Base-by-base conservation (phyloP, 1,140 invertebrate genomes). In the Oncopodura yosiiana region DNA sequence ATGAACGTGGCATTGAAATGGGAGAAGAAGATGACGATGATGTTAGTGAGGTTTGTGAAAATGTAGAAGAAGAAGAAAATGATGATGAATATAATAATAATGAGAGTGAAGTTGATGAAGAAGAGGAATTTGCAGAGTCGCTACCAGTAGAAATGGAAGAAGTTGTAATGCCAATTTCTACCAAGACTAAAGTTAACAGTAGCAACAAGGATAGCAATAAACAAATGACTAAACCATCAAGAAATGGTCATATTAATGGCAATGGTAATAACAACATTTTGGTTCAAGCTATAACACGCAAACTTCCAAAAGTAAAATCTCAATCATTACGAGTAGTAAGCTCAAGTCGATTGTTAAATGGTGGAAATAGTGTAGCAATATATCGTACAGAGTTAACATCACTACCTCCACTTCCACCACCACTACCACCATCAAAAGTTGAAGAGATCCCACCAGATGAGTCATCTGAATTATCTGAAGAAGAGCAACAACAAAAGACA, bases 21-120 rank as follows among this genome's bases (percentile, higher is more conserved):
- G 18, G 56, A 54, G 21, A 65, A 59, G 49, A 59, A 38, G 52
- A 58, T 36, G 60, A 64, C 14, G 39, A 65, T 41, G 51, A 61
- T 43, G 44, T 53, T 41, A 49, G 54, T 49, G 49, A 71, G 64
- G 9, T 72, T 70, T 58, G 66, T 66, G 51, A 75, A 67, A 59
- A 72, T 63, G 45, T 29, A 14, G 51, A 53, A 24, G 30, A 52
- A 3, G 53, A 60, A 12, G 39, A 54, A 14, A 32, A 16, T 18
- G 42, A 52, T 2, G 30, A 46, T 38, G 44, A 42, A 27, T 12
- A 23, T 30, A 16, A 16, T 4, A 39, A 26, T 36, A 29, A 50
- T 18, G 49, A 39, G 37, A 26, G 29, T 5, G 34, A 42, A 36
- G n/a, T 34, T 38, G 6, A 18, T 49, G 18, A 34, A 16, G 27